These are phyloP conservation scores for Lacanobia wlatinum DNA, from an alignment of 2,888 invertebrate genomes.

Conservation along the genomic window DNA sequence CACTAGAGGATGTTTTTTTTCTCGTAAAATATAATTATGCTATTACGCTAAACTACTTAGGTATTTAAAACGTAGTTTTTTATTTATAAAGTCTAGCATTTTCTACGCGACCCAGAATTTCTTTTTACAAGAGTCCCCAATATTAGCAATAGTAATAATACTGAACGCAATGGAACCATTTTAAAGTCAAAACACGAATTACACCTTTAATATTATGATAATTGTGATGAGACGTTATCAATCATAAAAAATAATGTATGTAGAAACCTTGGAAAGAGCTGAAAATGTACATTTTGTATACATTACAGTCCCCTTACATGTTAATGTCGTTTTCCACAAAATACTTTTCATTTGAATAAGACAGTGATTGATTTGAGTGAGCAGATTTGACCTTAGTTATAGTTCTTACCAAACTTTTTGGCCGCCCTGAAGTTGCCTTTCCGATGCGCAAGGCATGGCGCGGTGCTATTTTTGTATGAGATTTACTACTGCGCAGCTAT, in stretches of 20 bases:
- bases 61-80: slow-evolving; percentile 16
- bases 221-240: slow-evolving; percentile 40
- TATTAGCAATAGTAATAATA: slow-evolving; percentile 46
- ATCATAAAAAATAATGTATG: not conserved
- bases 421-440: too few species aligned
- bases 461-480: too few species aligned
- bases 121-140: slow-evolving; percentile 17
- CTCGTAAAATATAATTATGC: slow-evolving; percentile 54
- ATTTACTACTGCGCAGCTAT: too few species aligned
- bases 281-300: not conserved
- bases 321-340: not conserved
- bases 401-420: too few species aligned
- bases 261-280: not conserved
- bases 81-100: slow-evolving; percentile 49
- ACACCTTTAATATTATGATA: slow-evolving; percentile 42
- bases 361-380: not conserved
- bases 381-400: not conserved
- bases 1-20: slow-evolving; percentile 51
- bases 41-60: slow-evolving; percentile 39
- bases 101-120: slow-evolving; percentile 39
- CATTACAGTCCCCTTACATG: not conserved
- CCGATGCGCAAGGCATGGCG: too few species aligned
- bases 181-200: slow-evolving; percentile 10
- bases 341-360: not conserved
- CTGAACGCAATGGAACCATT: slow-evolving; percentile 47